phyloP scores from a whole-genome alignment of 1,140 invertebrate species.

The Bombus breviceps region DNA sequence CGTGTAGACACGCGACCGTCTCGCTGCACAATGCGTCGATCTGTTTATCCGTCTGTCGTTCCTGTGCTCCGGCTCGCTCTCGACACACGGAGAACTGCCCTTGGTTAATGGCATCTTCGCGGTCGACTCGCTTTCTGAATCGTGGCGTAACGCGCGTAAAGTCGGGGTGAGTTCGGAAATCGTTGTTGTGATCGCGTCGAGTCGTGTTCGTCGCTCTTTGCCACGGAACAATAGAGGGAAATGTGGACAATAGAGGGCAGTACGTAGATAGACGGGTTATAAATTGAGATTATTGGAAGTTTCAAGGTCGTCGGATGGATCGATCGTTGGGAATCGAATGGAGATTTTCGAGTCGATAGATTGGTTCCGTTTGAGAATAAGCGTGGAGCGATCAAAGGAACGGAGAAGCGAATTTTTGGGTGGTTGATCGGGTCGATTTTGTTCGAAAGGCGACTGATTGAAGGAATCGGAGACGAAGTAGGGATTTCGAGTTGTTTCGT shows the following conservation, averaged over 20 bases:
- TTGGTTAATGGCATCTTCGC: slow-evolving; percentile 29
- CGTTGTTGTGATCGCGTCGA: too few species aligned
- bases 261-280: background rate
- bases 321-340: too few species aligned
- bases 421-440: too few species aligned
- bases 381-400: background rate
- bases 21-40: slow-evolving; percentile 54
- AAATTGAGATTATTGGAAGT: background rate
- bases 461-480: background rate
- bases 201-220: too few species aligned
- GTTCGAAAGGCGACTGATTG: background rate
- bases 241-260: too few species aligned
- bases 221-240: too few species aligned
- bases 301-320: background rate
- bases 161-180: too few species aligned
- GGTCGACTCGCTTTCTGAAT: background rate
- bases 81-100: background rate
- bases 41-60: slow-evolving; percentile 60
- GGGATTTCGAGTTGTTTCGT: too few species aligned
- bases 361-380: background rate
- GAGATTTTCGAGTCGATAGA: background rate
- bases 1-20: slow-evolving; percentile 53
- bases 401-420: too few species aligned
- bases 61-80: background rate
- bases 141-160: too few species aligned